Conservation (phyloP, 2,797 vertebrate species). For the Bufotes viridis region DNA sequence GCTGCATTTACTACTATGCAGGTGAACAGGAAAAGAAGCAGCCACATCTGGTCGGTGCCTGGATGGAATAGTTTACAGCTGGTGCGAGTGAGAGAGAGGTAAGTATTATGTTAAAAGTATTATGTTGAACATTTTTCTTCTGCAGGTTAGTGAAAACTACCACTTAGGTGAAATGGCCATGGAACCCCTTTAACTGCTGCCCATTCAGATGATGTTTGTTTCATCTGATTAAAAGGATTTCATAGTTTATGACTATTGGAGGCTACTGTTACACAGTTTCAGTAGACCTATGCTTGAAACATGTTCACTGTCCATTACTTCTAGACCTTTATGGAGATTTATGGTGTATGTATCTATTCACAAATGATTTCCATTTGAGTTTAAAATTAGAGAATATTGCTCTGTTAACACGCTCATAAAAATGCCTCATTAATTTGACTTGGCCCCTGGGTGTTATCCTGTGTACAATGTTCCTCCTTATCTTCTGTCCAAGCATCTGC, state of each 20-base stretch:
- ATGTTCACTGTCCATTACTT: slow-evolving; percentile 38
- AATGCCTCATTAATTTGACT: slow-evolving; percentile 53
- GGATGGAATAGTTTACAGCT: too few species aligned
- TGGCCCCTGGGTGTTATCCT: slow-evolving; percentile 29
- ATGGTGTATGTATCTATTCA: slow-evolving; percentile 20
- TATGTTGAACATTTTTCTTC: too few species aligned
- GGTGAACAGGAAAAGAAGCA: too few species aligned
- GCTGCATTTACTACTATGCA: too few species aligned
- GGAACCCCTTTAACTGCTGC: background rate
- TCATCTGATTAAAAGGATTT: background rate
- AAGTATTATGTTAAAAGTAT: too few species aligned
- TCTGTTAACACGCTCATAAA: slow-evolving; percentile 54
- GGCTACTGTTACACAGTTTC: slow-evolving; percentile 22
- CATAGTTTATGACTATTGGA: slow-evolving; percentile 7
- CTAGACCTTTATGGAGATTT: slow-evolving; percentile 33
- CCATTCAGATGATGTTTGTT: slow-evolving; percentile 10
- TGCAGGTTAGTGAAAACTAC: too few species aligned
- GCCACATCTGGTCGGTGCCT: too few species aligned
- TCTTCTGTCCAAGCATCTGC: slow-evolving; percentile 52
- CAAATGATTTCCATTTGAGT: slow-evolving; percentile 41
- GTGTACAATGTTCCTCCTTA: slow-evolving; percentile 36
- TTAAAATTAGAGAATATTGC: slow-evolving; percentile 35
- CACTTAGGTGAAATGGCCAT: too few species aligned
- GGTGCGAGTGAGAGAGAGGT: too few species aligned
- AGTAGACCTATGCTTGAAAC: slow-evolving; percentile 12